Conservation (phyloP, 1,140 invertebrate species). For the Hetaerina americana region DNA sequence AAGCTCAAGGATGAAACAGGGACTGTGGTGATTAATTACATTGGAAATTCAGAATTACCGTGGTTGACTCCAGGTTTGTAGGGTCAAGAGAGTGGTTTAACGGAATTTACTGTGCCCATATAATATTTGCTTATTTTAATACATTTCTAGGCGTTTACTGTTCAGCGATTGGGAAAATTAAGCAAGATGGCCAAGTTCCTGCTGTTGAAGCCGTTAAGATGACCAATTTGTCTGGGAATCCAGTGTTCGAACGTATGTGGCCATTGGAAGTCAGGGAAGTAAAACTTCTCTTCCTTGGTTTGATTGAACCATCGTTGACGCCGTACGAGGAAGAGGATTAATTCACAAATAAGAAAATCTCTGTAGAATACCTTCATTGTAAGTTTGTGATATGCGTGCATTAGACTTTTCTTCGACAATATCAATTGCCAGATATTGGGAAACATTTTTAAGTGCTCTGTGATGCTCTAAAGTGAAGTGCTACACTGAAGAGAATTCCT, state of each 20-base stretch:
- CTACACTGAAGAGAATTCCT: no score
- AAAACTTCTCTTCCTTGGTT: not conserved
- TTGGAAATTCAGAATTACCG: not conserved
- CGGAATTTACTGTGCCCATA: not conserved
- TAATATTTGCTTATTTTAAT: not conserved
- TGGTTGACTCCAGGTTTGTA: not conserved
- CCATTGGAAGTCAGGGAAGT: not conserved
- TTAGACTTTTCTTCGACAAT: no score
- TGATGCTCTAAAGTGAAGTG: no score
- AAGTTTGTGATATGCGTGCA: no score
- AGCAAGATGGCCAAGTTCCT: not conserved
- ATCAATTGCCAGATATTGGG: no score
- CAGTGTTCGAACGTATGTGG: not conserved
- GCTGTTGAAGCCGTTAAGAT: not conserved
- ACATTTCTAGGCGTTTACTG: not conserved
- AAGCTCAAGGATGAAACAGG: not conserved
- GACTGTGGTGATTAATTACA: not conserved
- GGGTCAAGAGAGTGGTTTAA: not conserved
- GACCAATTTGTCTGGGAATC: not conserved
- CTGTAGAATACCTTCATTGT: no score
- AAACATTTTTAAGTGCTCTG: no score
- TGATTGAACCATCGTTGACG: not conserved
- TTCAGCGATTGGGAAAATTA: not conserved
- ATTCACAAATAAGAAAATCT: no score
- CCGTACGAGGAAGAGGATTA: not conserved